phyloP scores from a whole-genome alignment of 2,797 vertebrate species.

The Mionectes olivaceus region DNA sequence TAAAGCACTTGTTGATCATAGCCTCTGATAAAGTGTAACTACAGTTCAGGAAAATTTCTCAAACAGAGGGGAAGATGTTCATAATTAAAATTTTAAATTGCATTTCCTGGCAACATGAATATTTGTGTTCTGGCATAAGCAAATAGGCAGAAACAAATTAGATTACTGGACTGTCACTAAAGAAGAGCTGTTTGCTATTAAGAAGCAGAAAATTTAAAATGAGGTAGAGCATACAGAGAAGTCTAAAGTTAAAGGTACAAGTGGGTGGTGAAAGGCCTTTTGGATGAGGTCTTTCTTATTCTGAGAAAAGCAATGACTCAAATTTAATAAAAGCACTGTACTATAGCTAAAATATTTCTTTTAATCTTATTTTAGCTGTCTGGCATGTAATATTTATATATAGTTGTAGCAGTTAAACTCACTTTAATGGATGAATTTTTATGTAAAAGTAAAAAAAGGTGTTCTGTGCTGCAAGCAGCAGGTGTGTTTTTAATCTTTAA shows the following conservation, averaged over 20 bases:
- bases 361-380: slow-evolving; percentile 71
- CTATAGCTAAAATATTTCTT: slow-evolving; percentile 52
- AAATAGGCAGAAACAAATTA: slow-evolving; percentile 15
- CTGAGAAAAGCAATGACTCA: slow-evolving; percentile 58
- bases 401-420: slow-evolving; percentile 74
- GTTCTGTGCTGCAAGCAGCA: slow-evolving; percentile 79
- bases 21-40: neutral
- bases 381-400: slow-evolving; percentile 71
- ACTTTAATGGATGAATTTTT: slow-evolving; percentile 78
- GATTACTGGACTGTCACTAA: slow-evolving; percentile 48
- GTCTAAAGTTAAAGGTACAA: slow-evolving; percentile 7
- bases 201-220: neutral
- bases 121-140: slow-evolving; percentile 40
- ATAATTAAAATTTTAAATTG: slow-evolving; percentile 10
- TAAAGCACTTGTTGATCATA: neutral
- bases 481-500: slow-evolving; percentile 86
- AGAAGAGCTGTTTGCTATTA: slow-evolving; percentile 35
- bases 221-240: neutral
- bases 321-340: slow-evolving; percentile 54
- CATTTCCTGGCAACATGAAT: neutral
- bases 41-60: slow-evolving; percentile 2
- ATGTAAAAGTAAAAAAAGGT: slow-evolving; percentile 79
- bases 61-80: neutral
- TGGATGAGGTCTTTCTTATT: slow-evolving; percentile 23
- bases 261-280: slow-evolving; percentile 40